Evolutionary conservation across 2,888 invertebrate species (phyloP).

Genomic region (Cheilosia vulpina): DNA sequence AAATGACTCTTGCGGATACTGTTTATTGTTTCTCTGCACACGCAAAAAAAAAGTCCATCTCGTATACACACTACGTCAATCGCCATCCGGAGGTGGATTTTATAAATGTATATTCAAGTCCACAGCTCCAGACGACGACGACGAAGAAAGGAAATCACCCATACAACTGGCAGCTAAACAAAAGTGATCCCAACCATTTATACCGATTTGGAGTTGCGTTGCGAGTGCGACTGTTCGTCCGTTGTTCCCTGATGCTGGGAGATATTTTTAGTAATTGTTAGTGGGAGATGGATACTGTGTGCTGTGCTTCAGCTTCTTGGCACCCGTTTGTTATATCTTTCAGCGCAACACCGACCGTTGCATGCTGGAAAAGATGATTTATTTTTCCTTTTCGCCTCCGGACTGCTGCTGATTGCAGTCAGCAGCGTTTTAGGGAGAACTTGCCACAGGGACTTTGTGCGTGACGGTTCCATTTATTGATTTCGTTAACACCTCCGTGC

Average conservation of each 20-base stretch:
- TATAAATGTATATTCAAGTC: neutral
- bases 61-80: neutral
- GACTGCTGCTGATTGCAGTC: constrained; percentile 56
- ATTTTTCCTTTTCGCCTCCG: constrained; percentile 58
- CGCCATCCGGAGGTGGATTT: neutral
- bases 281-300: constrained; percentile 68
- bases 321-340: constrained; percentile 64
- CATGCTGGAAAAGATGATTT: constrained; percentile 71
- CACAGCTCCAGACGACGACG: neutral
- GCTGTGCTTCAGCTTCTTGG: constrained; percentile 61
- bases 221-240: neutral
- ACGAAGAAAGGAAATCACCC: constrained; percentile 16
- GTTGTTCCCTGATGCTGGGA: constrained; percentile 21
- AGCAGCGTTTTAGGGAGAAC: constrained; percentile 41
- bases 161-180: constrained; percentile 41
- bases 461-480: constrained; percentile 76
- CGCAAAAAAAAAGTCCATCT: constrained; percentile 67
- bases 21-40: constrained; percentile 71
- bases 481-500: constrained; percentile 72
- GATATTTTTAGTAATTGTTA: constrained; percentile 74
- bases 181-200: constrained; percentile 63
- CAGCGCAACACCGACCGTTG: constrained; percentile 37
- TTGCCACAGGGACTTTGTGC: constrained; percentile 60
- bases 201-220: constrained; percentile 43
- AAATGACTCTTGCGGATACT: constrained; percentile 66